Evolutionary conservation across 2,113 vertebrate species (phyloP).

Genomic region (Eubucco bourcierii): DNA sequence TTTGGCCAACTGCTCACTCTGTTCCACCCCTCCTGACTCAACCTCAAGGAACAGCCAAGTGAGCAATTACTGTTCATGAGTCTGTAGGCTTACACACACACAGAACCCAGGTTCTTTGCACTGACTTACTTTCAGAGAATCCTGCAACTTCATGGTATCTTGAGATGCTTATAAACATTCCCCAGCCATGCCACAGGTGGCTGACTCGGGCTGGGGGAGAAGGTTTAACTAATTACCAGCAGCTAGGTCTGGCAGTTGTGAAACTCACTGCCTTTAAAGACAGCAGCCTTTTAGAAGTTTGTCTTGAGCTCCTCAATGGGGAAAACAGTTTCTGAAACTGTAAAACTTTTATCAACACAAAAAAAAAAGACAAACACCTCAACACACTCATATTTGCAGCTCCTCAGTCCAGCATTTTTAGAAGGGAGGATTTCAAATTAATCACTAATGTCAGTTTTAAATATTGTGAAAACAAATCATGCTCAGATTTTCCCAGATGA

Average conservation of each 20-base stretch:
- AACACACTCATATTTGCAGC: not conserved
- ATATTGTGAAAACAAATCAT: not conserved
- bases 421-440: not conserved
- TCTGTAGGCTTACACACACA: not conserved
- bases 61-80: not conserved
- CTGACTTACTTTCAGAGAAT: not conserved
- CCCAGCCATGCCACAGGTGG: not conserved
- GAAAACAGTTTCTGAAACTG: not conserved
- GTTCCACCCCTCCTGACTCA: conserved; percentile 31
- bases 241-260: not conserved
- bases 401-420: not conserved
- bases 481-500: not conserved
- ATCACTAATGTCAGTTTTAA: not conserved
- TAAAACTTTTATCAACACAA: not conserved
- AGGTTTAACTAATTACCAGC: not conserved
- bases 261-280: not conserved
- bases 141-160: not conserved
- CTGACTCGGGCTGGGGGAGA: not conserved
- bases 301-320: not conserved
- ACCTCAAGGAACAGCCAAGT: not conserved
- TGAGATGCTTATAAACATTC: not conserved
- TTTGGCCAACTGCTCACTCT: not conserved
- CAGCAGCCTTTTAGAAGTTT: not conserved
- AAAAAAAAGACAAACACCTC: not conserved
- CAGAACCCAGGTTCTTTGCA: not conserved